A percentile compares a stretch with the other conserved stretches of the same genome.
Conservation (phyloP, 1,140 invertebrate species). For the Pseudomyrmex dendroicus region DNA sequence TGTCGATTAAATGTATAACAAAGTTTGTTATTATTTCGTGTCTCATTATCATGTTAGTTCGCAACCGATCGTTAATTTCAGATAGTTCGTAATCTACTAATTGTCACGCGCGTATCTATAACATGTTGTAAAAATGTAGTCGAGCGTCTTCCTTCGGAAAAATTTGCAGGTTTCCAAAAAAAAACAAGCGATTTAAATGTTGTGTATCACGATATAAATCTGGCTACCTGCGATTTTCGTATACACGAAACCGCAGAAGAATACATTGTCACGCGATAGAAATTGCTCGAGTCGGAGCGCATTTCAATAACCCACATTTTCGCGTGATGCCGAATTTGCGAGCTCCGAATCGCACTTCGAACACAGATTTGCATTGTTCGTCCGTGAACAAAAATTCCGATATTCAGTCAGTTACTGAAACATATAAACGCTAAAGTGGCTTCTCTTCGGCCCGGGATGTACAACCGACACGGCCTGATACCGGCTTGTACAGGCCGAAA, state of each 20-base stretch:
- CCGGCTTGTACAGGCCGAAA: neutral
- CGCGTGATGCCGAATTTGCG: neutral
- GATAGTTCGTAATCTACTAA: neutral
- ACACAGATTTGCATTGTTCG: slow-evolving; percentile 10
- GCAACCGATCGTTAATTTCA: neutral
- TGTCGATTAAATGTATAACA: neutral
- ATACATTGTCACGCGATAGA: neutral
- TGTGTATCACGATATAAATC: neutral
- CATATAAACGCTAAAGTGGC: slow-evolving; percentile 32
- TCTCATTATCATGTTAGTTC: slow-evolving; percentile 4
- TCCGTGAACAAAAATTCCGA: slow-evolving; percentile 24
- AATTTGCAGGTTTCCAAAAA: too few species aligned
- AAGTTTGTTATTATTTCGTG: slow-evolving; percentile 2
- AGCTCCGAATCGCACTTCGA: neutral
- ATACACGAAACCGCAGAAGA: neutral
- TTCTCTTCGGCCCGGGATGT: neutral
- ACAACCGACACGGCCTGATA: neutral
- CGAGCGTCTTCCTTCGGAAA: neutral
- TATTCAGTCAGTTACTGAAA: slow-evolving; percentile 4
- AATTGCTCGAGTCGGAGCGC: neutral
- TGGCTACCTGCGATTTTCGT: neutral
- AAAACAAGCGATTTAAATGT: too few species aligned
- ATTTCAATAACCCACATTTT: slow-evolving; percentile 26
- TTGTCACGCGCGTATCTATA: neutral
- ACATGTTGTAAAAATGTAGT: neutral